Percentiles rank a stretch among this genome's conserved stretches.
Conservation (phyloP, 2,797 vertebrate genomes). For the Sebastes taczanowskii region DNA sequence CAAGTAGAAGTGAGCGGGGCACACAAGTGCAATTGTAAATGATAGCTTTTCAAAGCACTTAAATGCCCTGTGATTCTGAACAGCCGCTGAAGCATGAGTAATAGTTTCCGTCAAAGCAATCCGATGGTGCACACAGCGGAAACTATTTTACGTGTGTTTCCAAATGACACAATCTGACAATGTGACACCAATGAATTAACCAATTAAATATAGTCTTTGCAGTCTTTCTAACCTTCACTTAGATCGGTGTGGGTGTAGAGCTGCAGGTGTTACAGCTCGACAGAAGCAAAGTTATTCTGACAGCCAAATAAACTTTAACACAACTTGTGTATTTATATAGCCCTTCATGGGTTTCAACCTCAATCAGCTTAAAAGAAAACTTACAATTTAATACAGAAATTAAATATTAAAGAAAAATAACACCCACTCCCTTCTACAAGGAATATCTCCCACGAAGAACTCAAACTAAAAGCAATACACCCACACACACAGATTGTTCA, state of each 20-base stretch:
- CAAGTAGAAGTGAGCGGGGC: not conserved
- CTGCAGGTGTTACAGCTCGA: not conserved
- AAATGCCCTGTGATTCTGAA: constrained; percentile 2
- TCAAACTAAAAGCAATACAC: not conserved
- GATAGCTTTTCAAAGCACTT: constrained; percentile 9
- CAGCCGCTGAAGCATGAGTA: constrained; percentile 10
- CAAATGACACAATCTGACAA: constrained; percentile 11
- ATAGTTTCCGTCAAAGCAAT: constrained; percentile 22
- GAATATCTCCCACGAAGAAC: not conserved
- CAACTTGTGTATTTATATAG: not conserved
- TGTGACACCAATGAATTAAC: not conserved
- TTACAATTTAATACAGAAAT: not conserved
- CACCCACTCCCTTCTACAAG: not conserved
- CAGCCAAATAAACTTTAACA: not conserved
- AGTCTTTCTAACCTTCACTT: not conserved
- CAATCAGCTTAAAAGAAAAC: not conserved
- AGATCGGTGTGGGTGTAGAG: not conserved
- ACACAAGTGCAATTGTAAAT: constrained; percentile 16
- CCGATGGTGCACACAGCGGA: not conserved
- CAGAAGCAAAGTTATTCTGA: not conserved
- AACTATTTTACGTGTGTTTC: constrained; percentile 13
- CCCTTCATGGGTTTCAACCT: not conserved
- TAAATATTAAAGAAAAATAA: not conserved
- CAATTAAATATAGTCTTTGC: not conserved
- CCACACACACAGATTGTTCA: not conserved